Evolutionary conservation across 2,888 invertebrate genomes (phyloP).

Genomic region (Xylocampa areola): DNA sequence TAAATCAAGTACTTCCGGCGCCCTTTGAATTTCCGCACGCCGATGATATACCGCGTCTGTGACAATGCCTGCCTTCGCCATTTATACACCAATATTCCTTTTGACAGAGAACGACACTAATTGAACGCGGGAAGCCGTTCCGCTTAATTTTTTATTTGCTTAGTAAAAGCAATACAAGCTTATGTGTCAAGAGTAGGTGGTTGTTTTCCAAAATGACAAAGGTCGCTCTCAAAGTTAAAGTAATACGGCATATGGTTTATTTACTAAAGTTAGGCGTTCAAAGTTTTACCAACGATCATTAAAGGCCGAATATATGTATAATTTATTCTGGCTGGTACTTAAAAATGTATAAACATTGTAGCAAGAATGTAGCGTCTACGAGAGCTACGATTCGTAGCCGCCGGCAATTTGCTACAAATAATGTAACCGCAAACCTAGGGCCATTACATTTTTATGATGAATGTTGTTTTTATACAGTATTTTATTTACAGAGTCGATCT

Average conservation of each 20-base stretch:
- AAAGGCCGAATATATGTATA: slow-evolving; percentile 15
- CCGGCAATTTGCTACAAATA: slow-evolving; percentile 40
- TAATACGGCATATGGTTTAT: slow-evolving; percentile 1
- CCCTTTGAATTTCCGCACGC: slow-evolving; percentile 84
- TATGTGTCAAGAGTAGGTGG: background rate
- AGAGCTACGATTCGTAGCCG: slow-evolving; percentile 41
- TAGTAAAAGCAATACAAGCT: slow-evolving; percentile 27
- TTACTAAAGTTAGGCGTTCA: slow-evolving; percentile 1
- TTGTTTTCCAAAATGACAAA: slow-evolving; percentile 3
- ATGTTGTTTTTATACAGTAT: slow-evolving; percentile 19
- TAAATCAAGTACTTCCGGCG: slow-evolving; percentile 87
- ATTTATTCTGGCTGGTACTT: slow-evolving; percentile 27
- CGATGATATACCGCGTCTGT: slow-evolving; percentile 83
- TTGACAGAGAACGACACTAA: slow-evolving; percentile 78
- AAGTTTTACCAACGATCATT: slow-evolving; percentile 13
- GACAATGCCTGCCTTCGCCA: slow-evolving; percentile 82
- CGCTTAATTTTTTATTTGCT: slow-evolving; percentile 46
- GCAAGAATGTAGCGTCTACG: slow-evolving; percentile 43
- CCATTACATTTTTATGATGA: slow-evolving; percentile 32
- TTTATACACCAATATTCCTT: slow-evolving; percentile 82
- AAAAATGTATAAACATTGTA: slow-evolving; percentile 44
- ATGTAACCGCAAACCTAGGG: slow-evolving; percentile 35
- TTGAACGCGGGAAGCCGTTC: slow-evolving; percentile 67
- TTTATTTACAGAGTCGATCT: slow-evolving; percentile 5
- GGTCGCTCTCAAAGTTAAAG: background rate